Base-by-base conservation (phyloP, 2,797 vertebrate genomes). In the Poecilia velifera region DNA sequence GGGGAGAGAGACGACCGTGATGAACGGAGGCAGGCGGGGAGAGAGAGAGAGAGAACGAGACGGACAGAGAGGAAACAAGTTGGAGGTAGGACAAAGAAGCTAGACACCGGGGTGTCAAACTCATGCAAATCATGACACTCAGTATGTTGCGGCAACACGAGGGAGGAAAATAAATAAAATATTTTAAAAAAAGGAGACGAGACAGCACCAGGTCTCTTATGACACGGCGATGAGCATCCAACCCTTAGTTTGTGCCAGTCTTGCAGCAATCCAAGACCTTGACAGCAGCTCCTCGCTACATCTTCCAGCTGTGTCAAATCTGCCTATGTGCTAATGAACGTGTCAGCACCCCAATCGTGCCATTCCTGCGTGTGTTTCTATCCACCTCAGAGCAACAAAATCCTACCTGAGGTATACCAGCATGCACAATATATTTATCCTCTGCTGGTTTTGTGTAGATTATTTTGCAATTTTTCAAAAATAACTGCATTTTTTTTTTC, bases 221-320 rank as follows among this genome's bases (percentile, higher is more conserved):
- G 94, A 94, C 94, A 96, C 83, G 80, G 84, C 90, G 89, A 92
- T 94, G 94, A 94, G 94, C 90, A 92, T 94, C 91, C 92, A 94
- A 86, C 94, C 93, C 94, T 94, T 93, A 93, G 92, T 93, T 93
- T 93, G 92, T 94, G 94, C 93, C 95, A 95, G 90, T 94, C 94
- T 95, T 92, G 90, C 90, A 92, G 94, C 88, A 92, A 93, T 94
- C 93, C 91, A 92, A 93, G 94, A 95, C 93, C 94, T 95, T 96
- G 95, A 95, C 95, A 94, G 92, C 93, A 90, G 90, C 88, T 92
- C 92, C 87, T 92, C 88, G 91, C 91, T 93, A 93, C 92, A 91
- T 94, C 92, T 92, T 91, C 91, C 93, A 91, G 94, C 95, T 91
- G 94, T 92, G 92, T 93, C 93, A 94, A 92, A 94, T 94, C 92